Base-by-base conservation (phyloP, 2,113 vertebrate species). In the Nothobranchius kuhntae region DNA sequence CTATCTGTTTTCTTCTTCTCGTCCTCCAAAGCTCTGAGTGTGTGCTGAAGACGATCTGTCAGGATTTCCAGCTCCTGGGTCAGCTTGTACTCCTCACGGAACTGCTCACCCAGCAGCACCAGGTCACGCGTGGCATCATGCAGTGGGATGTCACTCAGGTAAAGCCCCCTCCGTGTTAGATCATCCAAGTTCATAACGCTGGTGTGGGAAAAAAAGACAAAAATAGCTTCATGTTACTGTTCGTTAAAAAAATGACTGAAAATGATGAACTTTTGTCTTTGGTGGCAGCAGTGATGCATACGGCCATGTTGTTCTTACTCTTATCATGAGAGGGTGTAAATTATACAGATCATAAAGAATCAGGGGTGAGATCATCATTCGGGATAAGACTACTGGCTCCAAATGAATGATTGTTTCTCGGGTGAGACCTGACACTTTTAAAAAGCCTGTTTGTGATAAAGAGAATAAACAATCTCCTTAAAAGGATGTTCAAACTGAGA, bases 1-100 rank as follows among this genome's bases (percentile, higher is more conserved):
- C 96, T 98, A 91, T 99, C 98, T 47, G 98, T 99, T 87, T 99
- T 99, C 80, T 99, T 99, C 91, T 99, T 99, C 84, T 99, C 98
- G 47, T 98, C 96, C 83, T 99, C 98, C 82, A 99, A 85, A 1
- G 97, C 96, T 56, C 98, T 90, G 17, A 99, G 90, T 0, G 97
- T 99, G 89, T 99, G 97, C 90, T 99, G 98, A 74, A 99, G 95
- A 36, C 96, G 93, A 82, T 99, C 98, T 0, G 98, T 99, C 66
- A 99, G 91, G 82, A 99, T 98, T 82, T 99, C 98, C 68, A 99
- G 90, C 87, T 99, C 97, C 70, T 99, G 97, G 2, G 98, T 99
- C 78, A 99, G 91, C 73, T 99, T 99, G 87, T 99, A 99, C 82
- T 99, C 98, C 89, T 99, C 98, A 60, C 98, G 91, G 86, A 99